Conservation (phyloP, 2,113 vertebrate genomes). For the Illadopsis cleaveri region DNA sequence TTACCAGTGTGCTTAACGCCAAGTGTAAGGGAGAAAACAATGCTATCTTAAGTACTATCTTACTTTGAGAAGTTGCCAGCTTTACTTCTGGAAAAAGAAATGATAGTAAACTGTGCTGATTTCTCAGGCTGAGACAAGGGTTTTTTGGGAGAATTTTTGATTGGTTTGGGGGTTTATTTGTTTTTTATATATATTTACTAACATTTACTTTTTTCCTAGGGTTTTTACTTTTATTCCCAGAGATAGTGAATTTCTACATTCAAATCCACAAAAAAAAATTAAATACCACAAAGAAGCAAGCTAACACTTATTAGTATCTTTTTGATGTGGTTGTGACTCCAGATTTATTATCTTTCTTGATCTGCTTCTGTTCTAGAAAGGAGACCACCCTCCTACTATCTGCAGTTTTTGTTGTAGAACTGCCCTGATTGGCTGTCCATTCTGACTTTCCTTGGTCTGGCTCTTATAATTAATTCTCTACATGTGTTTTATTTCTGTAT, state of each 20-base stretch:
- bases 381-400: neutral
- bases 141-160: rapidly evolving
- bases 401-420: neutral
- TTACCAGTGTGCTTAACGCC: neutral
- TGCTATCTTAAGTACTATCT: neutral
- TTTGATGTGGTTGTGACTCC: neutral
- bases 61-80: neutral
- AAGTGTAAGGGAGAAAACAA: neutral
- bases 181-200: neutral
- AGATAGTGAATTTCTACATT: neutral
- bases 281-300: neutral
- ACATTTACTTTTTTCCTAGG: neutral
- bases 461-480: neutral
- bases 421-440: rapidly evolving
- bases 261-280: neutral
- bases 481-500: neutral
- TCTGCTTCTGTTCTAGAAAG: neutral
- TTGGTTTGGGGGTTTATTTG: neutral
- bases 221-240: neutral
- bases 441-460: neutral
- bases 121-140: neutral
- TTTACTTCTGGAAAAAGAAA: neutral
- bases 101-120: neutral
- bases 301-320: neutral
- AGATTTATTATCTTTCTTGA: neutral